Conservation (phyloP, 2,113 vertebrate species). For the Proteles cristata region DNA sequence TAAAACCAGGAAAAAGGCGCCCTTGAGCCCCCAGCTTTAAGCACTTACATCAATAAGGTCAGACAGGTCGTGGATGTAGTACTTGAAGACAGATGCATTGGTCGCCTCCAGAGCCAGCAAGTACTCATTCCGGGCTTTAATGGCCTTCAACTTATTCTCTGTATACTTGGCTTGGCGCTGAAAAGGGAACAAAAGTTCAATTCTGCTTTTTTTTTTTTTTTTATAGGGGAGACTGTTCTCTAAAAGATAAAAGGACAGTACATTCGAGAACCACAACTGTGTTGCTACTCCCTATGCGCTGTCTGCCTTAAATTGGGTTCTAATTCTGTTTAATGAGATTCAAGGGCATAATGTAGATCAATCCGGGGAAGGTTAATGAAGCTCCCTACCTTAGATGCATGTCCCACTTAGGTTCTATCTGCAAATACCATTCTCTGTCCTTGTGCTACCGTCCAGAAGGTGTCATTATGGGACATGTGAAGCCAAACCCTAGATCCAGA, state of each 20-base stretch:
- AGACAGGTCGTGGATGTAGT: conserved; percentile 98
- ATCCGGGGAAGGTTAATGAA: conserved; percentile 56
- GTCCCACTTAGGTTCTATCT: background rate
- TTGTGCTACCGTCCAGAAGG: background rate
- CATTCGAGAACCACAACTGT: conserved; percentile 48
- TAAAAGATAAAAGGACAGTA: conserved; percentile 43
- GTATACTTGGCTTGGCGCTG: conserved; percentile 99
- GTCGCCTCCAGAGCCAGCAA: conserved; percentile 97
- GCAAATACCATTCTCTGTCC: conserved; percentile 1
- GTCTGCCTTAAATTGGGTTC: conserved; percentile 45
- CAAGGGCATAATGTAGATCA: conserved; percentile 63
- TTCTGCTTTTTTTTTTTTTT: background rate
- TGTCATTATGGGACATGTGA: background rate
- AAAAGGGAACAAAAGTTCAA: conserved; percentile 73
- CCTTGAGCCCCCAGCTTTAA: conserved; percentile 59
- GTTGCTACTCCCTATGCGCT: background rate
- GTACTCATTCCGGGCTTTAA: conserved; percentile 98
- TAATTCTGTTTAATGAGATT: conserved; percentile 71
- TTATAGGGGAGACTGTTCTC: background rate
- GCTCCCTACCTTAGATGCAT: background rate
- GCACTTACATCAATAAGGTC: conserved; percentile 98
- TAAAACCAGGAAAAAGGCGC: background rate
- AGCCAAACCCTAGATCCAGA: background rate
- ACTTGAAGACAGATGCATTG: conserved; percentile 98
- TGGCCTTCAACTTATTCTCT: conserved; percentile 97